Evolutionary conservation across 1,140 invertebrate species (phyloP).

Genomic region (Littorina saxatilis): DNA sequence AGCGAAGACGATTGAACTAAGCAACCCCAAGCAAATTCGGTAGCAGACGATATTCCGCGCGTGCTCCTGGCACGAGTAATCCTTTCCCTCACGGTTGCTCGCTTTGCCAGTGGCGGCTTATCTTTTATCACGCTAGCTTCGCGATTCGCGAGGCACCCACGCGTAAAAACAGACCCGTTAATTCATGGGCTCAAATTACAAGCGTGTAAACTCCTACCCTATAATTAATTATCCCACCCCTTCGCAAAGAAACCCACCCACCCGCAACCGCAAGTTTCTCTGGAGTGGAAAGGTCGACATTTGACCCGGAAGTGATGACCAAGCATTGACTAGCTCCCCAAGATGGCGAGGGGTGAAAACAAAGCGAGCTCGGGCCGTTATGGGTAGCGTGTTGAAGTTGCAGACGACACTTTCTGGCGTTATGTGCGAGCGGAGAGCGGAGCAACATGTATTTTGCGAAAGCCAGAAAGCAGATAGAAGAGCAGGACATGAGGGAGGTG

Average conservation of each 20-base stretch:
- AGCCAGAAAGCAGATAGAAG: constrained; percentile 58
- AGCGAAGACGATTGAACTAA: not conserved
- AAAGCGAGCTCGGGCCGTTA: constrained; percentile 40
- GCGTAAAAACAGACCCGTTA: constrained; percentile 9
- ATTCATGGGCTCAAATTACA: not conserved
- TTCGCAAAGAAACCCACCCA: too few relatives aligned
- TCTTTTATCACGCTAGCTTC: constrained; percentile 1
- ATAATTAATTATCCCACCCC: not conserved
- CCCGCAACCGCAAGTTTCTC: not conserved
- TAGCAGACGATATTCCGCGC: constrained; percentile 25
- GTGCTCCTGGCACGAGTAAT: not conserved
- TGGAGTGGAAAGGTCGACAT: constrained; percentile 38
- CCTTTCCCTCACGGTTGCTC: not conserved
- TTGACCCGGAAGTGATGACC: constrained; percentile 54
- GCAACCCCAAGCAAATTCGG: not conserved
- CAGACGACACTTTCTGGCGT: not conserved
- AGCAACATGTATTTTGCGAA: constrained; percentile 63
- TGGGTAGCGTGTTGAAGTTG: constrained; percentile 2
- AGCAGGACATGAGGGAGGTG: constrained; percentile 53
- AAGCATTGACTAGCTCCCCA: constrained; percentile 34
- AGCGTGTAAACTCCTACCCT: not conserved
- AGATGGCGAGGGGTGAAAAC: constrained; percentile 49
- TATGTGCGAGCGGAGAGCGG: constrained; percentile 6
- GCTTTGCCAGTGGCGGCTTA: not conserved
- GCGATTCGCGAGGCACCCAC: constrained; percentile 5